A percentile compares a stretch with the other conserved stretches of the same genome.
Conservation (phyloP, 2,113 vertebrate species). For the Embiotoca jacksoni region DNA sequence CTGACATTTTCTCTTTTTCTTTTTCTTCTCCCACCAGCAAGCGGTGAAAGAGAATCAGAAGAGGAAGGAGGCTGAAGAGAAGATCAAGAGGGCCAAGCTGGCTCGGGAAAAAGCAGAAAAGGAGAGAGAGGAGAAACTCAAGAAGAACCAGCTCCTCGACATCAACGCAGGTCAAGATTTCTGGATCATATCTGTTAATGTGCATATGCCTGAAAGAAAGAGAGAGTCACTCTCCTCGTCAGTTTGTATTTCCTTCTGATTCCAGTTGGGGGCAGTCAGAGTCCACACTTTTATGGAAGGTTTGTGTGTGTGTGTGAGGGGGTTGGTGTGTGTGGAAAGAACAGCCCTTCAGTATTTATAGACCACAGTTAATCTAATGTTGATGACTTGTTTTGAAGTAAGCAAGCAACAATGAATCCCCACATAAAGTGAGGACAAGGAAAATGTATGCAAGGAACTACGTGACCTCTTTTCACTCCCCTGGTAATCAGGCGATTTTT, state of each 20-base stretch:
- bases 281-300: slow-evolving; percentile 59
- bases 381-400: slow-evolving; percentile 63
- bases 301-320: slow-evolving; percentile 30
- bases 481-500: slow-evolving; percentile 41
- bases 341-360: slow-evolving; percentile 53
- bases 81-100: slow-evolving; percentile 85
- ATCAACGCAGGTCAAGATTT: slow-evolving; percentile 84
- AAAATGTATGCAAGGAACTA: slow-evolving; percentile 3
- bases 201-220: slow-evolving; percentile 21
- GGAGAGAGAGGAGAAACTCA: slow-evolving; percentile 87
- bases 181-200: slow-evolving; percentile 17
- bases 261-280: slow-evolving; percentile 82
- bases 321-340: slow-evolving; percentile 20
- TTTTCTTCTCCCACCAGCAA: slow-evolving; percentile 81
- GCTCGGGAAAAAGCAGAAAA: slow-evolving; percentile 89
- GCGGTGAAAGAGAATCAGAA: slow-evolving; percentile 88
- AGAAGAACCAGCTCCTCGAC: slow-evolving; percentile 85
- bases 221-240: neutral
- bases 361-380: slow-evolving; percentile 73
- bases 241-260: slow-evolving; percentile 61
- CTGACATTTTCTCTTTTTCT: neutral
- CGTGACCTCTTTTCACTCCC: slow-evolving; percentile 34
- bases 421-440: slow-evolving; percentile 39
- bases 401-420: slow-evolving; percentile 40
- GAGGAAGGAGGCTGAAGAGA: slow-evolving; percentile 88